Evolutionary conservation across 2,797 vertebrate genomes (phyloP), one percentile per base, ranked within the genome.

Genomic region (Pampus argenteus): DNA sequence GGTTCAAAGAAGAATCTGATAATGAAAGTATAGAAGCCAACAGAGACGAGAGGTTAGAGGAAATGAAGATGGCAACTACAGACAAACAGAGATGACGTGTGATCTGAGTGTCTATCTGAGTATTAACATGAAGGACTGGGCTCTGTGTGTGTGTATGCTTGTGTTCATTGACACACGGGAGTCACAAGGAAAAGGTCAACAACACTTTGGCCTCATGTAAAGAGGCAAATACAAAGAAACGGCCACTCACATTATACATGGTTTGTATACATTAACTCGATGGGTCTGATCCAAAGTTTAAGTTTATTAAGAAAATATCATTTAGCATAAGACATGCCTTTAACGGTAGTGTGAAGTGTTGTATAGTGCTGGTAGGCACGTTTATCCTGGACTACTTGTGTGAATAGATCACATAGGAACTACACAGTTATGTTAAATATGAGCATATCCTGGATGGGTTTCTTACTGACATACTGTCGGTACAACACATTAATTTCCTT

Each of bases 111-210:
- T 34, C 40, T 42, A 6, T 7, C 17, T 40, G 38, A 40, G 38
- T 15, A 42, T 51, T 58, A 23, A 36, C 29, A 17, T 28, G 13
- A 14, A 9, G 3, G 6, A 34, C 38, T 25, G 31, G 22, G 26
- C 42, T 9, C 3, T 10, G 3, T 40, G 18, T 29, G 3, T 40
- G 22, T 15, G 15, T 29, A 10, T 25, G 47, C 2, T 11, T 23
- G 59, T 9, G 31, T 26, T 60, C 29, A 11, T n/a, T 11, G 45
- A 55, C 23, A 45, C 57, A 38, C 10, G 7, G 20, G 42, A 63
- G 20, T 13, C 18, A 23, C 40, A 44, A 47, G 34, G 14, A 29
- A 49, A 69, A 64, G 66, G 52, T 58, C 59, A 57, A 55, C 38
- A 58, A 31, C 52, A 68, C 38, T 23, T 25, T 3, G 18, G 36